These are phyloP conservation scores for Thryonomys swinderianus DNA, from an alignment of 2,113 vertebrate species.

Conservation along the genomic window DNA sequence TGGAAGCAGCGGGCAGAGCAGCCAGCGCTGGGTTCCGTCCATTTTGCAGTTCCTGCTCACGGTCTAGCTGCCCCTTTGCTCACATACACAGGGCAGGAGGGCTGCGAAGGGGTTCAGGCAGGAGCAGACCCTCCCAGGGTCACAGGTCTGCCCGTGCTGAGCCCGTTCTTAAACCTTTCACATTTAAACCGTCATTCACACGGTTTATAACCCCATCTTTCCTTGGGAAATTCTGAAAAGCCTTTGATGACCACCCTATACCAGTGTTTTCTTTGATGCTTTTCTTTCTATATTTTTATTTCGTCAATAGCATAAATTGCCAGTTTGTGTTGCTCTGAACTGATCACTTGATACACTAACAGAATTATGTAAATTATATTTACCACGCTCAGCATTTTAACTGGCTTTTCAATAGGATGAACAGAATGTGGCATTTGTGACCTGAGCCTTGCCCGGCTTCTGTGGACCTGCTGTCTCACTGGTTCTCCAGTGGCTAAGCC, in stretches of 20 bases:
- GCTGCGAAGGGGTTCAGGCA: background rate
- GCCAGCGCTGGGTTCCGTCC: accelerated
- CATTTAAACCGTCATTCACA: background rate
- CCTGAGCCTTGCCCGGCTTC: background rate
- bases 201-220: background rate
- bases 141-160: background rate
- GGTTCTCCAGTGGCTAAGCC: background rate
- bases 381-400: background rate
- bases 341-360: background rate
- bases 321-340: background rate
- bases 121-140: background rate
- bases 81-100: background rate
- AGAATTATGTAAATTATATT: background rate
- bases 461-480: background rate
- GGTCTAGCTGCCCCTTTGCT: background rate
- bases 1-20: background rate
- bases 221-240: background rate
- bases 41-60: accelerated
- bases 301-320: background rate
- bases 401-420: background rate
- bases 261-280: background rate
- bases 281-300: constrained; percentile 18
- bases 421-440: background rate
- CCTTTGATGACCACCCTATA: background rate
- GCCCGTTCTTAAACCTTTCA: background rate